Conservation (phyloP, 2,113 vertebrate species). For the Apeltes quadracus region DNA sequence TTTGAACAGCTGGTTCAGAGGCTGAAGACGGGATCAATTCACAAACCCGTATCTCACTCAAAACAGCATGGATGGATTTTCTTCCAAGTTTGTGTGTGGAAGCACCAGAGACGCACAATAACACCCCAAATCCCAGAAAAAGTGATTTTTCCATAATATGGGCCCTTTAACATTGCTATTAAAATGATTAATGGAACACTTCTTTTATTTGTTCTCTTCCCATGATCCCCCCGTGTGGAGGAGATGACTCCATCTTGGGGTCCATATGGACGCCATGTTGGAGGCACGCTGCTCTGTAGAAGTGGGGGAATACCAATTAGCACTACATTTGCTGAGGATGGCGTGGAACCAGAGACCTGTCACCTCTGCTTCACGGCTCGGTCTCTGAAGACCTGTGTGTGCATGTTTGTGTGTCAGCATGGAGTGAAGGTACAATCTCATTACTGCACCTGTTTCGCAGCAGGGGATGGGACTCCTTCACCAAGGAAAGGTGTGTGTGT, state of each 20-base stretch:
- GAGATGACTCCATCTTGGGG: slow-evolving; percentile 51
- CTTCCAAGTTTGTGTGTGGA: too few relatives aligned
- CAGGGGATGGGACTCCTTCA: slow-evolving; percentile 56
- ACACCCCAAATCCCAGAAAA: too few relatives aligned
- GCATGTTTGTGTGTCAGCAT: slow-evolving; percentile 31
- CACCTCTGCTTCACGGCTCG: slow-evolving; percentile 73
- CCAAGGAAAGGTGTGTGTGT: slow-evolving; percentile 21
- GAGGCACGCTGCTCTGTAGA: slow-evolving; percentile 56
- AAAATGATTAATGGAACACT: too few relatives aligned
- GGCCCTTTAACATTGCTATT: too few relatives aligned
- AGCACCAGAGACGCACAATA: too few relatives aligned
- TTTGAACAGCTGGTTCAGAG: too few relatives aligned
- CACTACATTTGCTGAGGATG: slow-evolving; percentile 73
- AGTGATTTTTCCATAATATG: too few relatives aligned
- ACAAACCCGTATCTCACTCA: too few relatives aligned
- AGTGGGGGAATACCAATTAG: slow-evolving; percentile 78
- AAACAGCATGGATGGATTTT: too few relatives aligned
- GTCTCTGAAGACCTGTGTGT: slow-evolving; percentile 60
- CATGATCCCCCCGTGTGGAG: slow-evolving; percentile 23
- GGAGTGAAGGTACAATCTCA: slow-evolving; percentile 42
- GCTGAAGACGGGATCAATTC: too few relatives aligned
- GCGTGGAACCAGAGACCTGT: slow-evolving; percentile 74
- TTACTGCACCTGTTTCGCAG: slow-evolving; percentile 70
- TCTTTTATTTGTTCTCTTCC: slow-evolving; percentile 8
- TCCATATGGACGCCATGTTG: slow-evolving; percentile 67